Evolutionary conservation across 2,888 invertebrate genomes (phyloP), one percentile per base, ranked within the genome.

Genomic region (Nysson spinosus): DNA sequence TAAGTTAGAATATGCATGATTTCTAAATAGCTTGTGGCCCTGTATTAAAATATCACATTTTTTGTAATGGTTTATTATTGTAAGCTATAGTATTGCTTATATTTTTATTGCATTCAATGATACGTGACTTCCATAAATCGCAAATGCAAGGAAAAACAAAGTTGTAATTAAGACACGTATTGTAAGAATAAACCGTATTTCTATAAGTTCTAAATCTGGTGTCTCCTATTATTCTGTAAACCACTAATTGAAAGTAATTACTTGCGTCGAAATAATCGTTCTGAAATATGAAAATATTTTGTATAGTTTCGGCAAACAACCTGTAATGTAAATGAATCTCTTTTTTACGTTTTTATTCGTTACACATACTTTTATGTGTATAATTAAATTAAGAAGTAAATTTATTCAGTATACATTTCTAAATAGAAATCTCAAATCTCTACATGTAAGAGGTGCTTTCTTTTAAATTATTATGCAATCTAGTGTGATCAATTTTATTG

Each of bases 121-220:
- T 49, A 65, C 50, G 39, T 65, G 28, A 72, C 55, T 75, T 62
- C 34, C 57, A 69, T 7, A 54, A 57, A 55, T 65, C 67, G 71
- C 32, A 65, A 54, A 61, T 57, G 22, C 42, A 56, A 47, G 44
- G 58, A 30, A 46, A 52, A 55, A 66, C 35, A 58, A 80, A 72
- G 81, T 82, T 83, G 82, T 83, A 83, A 79, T 72, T 74, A 76
- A 78, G 37, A 72, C 71, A 52, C 62, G 60, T 73, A 79, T 77
- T 82, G 71, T 77, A 77, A 81, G 67, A 83, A 83, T 83, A 83
- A 83, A 83, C 76, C 56, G 69, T 82, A 82, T 83, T 83, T 83
- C 78, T 81, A 79, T 80, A 82, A 83, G 63, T 81, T 82, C 77
- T 72, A 79, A 77, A 57, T 69, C 43, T 75, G 57, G 71, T 77